Evolutionary conservation across 35 echinoderm and acorn worm genomes (phyloP), one percentile per base, ranked within the genome.

Genomic region (Heliocidaris tuberculata): DNA sequence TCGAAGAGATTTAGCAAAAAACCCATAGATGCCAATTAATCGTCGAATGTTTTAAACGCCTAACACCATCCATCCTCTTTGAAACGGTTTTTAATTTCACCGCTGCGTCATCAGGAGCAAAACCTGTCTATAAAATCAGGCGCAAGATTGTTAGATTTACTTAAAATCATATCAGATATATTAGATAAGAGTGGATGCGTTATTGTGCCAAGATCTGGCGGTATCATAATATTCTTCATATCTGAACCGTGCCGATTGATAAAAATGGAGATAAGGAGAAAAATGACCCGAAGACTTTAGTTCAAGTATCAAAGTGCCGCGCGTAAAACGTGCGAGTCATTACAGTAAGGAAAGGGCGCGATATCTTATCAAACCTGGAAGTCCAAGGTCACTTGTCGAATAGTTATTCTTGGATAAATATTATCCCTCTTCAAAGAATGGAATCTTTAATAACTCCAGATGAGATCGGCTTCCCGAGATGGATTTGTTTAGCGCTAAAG

Each of bases 181-280:
- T 78, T 78, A 78, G 65, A 78, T 78, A 78, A 78, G 65, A 78
- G 6, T 19, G 65, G 65, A n/a, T 78, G 65, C 27, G 65, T 78
- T 42, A 78, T 78, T 78, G 27, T 78, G 65, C 65, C 65, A 78
- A n/a, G 65, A 78, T 78, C 21, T 78, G 6, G 65, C 65, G 4
- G 65, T 78, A 78, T 78, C 65, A 78, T 78, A 78, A 78, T 78
- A 78, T 78, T 78, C 65, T n/a, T 78, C 65, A 78, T 78, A 78
- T 78, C 27, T n/a, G 27, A 78, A 78, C 65, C 65, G 65, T 78
- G 65, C 65, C 65, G 65, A 78, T 78, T 78, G 65, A 78, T 78
- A 27, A 24, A 70, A 78, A 78, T 8, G 27, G 65, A 78, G 65
- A 78, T 78, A 78, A 78, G 2, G 65, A 78, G 65, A 78, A 78